Base-by-base conservation (phyloP, 2,888 invertebrate species). In the Parnassius orleans region DNA sequence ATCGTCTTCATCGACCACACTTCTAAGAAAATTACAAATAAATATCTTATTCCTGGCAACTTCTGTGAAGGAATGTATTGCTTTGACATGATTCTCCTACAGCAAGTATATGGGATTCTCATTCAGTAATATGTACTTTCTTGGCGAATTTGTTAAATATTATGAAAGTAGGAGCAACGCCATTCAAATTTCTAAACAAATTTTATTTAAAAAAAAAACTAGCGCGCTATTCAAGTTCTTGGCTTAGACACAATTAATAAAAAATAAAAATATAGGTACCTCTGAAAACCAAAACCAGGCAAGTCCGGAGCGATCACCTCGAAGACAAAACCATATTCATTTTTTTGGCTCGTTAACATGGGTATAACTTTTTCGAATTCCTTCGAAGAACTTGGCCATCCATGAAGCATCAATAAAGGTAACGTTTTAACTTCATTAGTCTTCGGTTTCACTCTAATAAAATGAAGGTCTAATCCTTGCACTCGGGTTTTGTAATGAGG, bases 361-460 rank as follows among this genome's bases (percentile, higher is more conserved):
- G 96, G 96, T 69, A 96, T 94, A 10, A 96, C 88, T 70, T 95
- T 95, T 72, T 94, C 94, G 76, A 96, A 97, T 81, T 98, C 97
- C 58, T 95, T 94, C 0, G 97, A 92, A 0, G 96, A 96, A 60
- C 97, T 97, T 0, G 97, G 98, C 98, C 98, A 97, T 14, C 97
- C 98, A 73, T 97, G 97, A 53, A 96, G 77, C 68, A 98, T 72
- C 1, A 98, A 81, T 50, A 98, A 70, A 0, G 97, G 96, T 24
- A 95, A 66, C 1, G 87, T 79, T 66, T 81, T 76, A 7, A 78
- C 46, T 9, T 65, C 71, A 55, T 72, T 75, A 0, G 69, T 78
- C 9, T 80, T 69, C 0, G 95, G 95, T 71, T 93, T 95, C 0
- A 92, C 93, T 67, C 94, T 95, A 41, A 97, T 92, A 75, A 94